A percentile compares a stretch with the other conserved stretches of the same genome.
Conservation (phyloP, 2,888 invertebrate genomes). For the Podabrus alpinus region DNA sequence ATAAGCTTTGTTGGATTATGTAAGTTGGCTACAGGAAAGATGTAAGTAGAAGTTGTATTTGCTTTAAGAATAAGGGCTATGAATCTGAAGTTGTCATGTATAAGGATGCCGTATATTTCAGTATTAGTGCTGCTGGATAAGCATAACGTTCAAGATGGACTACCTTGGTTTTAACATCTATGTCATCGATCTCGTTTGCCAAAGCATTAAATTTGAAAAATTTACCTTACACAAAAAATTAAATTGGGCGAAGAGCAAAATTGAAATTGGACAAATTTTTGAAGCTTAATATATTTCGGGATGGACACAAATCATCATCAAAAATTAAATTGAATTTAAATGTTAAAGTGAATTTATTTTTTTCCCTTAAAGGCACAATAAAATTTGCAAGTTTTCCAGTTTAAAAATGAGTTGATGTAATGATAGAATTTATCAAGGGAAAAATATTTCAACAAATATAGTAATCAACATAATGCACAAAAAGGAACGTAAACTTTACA, state of each 20-base stretch:
- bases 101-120: slow-evolving; percentile 42
- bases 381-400: not conserved
- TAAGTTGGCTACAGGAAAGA: slow-evolving; percentile 39
- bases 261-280: not conserved
- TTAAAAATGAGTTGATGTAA: not conserved
- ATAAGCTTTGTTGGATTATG: slow-evolving; percentile 7
- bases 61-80: slow-evolving; percentile 43
- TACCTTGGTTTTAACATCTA: slow-evolving; percentile 36
- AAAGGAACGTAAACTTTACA: not conserved
- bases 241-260: not conserved
- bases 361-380: not conserved
- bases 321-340: not conserved
- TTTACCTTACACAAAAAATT: not conserved
- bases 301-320: not conserved
- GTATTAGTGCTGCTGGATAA: slow-evolving; percentile 44
- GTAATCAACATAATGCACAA: not conserved
- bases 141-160: slow-evolving; percentile 42
- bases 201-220: slow-evolving; percentile 7
- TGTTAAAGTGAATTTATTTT: not conserved
- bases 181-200: slow-evolving; percentile 6
- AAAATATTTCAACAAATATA: not conserved
- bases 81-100: slow-evolving; percentile 45
- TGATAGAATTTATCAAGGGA: not conserved
- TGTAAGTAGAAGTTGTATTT: slow-evolving; percentile 44
- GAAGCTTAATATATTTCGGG: not conserved